Percentiles rank a stretch among this genome's conserved stretches.
Evolutionary conservation across 2,113 vertebrate species (phyloP).

Genomic region (Cyanoderma ruficeps): DNA sequence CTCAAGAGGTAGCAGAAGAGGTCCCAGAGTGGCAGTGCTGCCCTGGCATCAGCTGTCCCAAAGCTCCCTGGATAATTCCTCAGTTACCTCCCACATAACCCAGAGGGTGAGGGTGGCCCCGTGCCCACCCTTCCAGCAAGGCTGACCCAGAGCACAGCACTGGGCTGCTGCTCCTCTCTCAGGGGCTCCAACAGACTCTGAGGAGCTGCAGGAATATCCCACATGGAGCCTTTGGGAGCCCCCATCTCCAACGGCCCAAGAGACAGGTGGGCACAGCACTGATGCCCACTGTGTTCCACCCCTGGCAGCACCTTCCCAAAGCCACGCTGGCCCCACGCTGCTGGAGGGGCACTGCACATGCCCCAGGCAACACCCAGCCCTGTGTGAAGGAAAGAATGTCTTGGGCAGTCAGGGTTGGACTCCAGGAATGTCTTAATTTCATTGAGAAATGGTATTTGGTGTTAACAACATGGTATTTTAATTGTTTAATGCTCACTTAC

Average conservation of each 20-base stretch:
- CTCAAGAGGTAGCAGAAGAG: accelerated
- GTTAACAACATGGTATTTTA: not conserved
- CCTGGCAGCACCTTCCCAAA: not conserved
- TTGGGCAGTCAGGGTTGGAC: not conserved
- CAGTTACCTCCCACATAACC: accelerated
- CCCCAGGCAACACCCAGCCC: not conserved
- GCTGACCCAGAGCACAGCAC: no score
- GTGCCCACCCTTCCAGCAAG: not conserved
- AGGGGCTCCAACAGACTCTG: not conserved
- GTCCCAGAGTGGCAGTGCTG: accelerated
- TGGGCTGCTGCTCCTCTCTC: not conserved
- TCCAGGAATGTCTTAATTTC: not conserved
- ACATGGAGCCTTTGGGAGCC: accelerated
- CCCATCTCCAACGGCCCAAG: not conserved
- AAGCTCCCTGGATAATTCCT: not conserved
- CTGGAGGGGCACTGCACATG: accelerated
- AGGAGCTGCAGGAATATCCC: not conserved
- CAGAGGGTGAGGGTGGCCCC: accelerated
- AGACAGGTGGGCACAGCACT: not conserved
- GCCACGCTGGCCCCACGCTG: not conserved
- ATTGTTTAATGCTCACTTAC: not conserved
- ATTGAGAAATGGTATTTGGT: not conserved
- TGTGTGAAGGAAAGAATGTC: not conserved
- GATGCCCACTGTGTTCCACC: accelerated
- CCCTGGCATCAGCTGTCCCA: not conserved